Evolutionary conservation across 2,888 invertebrate genomes (phyloP).

Genomic region (Tolmerus cingulatus): DNA sequence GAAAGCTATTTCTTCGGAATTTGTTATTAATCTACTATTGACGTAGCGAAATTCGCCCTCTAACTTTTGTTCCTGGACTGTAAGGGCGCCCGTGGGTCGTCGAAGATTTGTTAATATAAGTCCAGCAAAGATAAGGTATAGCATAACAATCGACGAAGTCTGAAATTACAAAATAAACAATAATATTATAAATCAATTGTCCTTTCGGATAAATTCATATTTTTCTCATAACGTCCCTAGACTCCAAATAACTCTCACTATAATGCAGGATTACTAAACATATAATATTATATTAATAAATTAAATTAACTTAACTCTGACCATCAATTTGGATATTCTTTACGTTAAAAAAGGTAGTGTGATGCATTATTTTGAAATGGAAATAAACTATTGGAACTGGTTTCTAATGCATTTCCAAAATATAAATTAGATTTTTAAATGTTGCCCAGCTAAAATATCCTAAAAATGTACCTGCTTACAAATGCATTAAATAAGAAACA

Average conservation of each 20-base stretch:
- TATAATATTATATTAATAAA: too few relatives aligned
- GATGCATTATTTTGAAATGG: too few relatives aligned
- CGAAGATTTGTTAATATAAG: conserved; percentile 85
- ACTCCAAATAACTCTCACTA: too few relatives aligned
- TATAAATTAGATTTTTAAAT: too few relatives aligned
- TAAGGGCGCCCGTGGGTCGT: conserved; percentile 85
- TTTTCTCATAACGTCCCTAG: too few relatives aligned
- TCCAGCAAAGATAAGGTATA: conserved; percentile 88
- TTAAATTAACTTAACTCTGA: too few relatives aligned
- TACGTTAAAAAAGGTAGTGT: too few relatives aligned
- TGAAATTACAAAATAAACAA: conserved; percentile 56
- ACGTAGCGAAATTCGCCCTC: conserved; percentile 98
- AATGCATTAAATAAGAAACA: neutral
- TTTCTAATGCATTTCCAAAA: too few relatives aligned
- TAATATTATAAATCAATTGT: neutral
- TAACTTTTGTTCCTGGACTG: conserved; percentile 93
- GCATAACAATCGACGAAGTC: conserved; percentile 89
- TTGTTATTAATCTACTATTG: conserved; percentile 94
- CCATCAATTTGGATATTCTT: too few relatives aligned
- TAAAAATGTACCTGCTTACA: neutral
- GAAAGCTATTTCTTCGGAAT: conserved; percentile 86
- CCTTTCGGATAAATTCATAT: too few relatives aligned
- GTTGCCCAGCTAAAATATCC: too few relatives aligned
- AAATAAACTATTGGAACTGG: neutral
- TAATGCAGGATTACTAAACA: too few relatives aligned